Evolutionary conservation across 2,797 vertebrate species (phyloP).

Genomic region (Danio aesculapii): DNA sequence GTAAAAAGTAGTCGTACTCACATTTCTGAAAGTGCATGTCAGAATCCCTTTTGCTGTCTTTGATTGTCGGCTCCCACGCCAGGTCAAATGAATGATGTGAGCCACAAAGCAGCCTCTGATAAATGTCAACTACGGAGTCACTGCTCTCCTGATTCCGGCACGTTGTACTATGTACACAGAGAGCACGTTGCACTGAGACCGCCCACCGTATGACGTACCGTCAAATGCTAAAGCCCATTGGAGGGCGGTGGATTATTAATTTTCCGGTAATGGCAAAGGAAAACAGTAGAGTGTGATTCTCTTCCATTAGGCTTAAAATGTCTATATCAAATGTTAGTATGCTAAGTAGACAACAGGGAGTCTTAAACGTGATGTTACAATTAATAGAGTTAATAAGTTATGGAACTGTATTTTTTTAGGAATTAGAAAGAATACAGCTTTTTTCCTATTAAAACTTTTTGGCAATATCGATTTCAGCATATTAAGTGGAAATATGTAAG

Average conservation of each 20-base stretch:
- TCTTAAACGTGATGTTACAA: too few species aligned
- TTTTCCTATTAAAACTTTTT: too few species aligned
- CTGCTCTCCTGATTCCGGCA: background rate
- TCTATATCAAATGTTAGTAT: too few species aligned
- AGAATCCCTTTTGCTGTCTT: constrained; percentile 74
- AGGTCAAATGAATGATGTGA: constrained; percentile 34
- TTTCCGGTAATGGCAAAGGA: too few species aligned
- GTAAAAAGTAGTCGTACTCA: constrained; percentile 68
- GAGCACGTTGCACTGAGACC: background rate
- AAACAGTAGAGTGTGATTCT: too few species aligned
- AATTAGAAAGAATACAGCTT: too few species aligned
- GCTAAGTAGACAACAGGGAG: too few species aligned
- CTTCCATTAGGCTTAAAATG: too few species aligned
- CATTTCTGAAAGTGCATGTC: constrained; percentile 87
- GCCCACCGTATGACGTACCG: background rate
- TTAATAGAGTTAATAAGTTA: too few species aligned
- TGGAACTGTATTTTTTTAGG: too few species aligned
- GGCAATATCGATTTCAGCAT: too few species aligned
- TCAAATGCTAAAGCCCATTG: background rate
- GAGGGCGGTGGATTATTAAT: background rate
- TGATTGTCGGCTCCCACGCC: constrained; percentile 63
- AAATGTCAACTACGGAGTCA: constrained; percentile 29
- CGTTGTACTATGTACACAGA: background rate
- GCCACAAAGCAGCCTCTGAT: background rate
- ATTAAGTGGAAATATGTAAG: too few species aligned